Conservation (phyloP, 2,797 vertebrate genomes). For the Anisognathus igniventris region DNA sequence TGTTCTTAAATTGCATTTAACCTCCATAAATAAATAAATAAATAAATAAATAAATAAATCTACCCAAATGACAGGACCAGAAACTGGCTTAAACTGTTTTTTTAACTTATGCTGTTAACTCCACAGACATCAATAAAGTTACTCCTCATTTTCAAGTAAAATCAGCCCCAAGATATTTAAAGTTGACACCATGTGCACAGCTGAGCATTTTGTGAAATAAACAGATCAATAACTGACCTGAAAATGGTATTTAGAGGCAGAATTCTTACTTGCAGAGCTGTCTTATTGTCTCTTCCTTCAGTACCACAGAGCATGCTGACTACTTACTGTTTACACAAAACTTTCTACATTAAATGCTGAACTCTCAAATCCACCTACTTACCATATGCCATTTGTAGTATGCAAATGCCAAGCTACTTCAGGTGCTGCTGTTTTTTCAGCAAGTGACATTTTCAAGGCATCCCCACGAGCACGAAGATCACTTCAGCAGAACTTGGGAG, state of each 20-base stretch:
- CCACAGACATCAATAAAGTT: background rate
- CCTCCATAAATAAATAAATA: background rate
- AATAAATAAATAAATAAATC: background rate
- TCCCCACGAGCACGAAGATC: background rate
- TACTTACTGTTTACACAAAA: background rate
- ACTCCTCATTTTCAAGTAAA: background rate
- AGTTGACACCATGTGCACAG: background rate
- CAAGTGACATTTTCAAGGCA: background rate
- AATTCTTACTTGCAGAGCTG: background rate
- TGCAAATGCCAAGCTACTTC: background rate
- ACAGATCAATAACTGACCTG: background rate
- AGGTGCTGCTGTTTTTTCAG: background rate
- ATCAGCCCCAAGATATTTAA: background rate
- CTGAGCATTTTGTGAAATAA: background rate
- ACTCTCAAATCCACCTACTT: slow-evolving; percentile 17
- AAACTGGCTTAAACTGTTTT: background rate
- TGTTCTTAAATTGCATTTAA: background rate
- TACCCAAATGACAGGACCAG: background rate
- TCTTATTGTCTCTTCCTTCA: background rate
- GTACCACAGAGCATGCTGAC: background rate
- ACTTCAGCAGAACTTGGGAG: background rate
- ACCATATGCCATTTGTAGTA: background rate
- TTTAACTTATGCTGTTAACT: background rate
- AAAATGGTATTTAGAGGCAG: background rate
- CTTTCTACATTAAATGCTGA: background rate